These are phyloP conservation scores for Colletes gigas DNA, from an alignment of 1,140 invertebrate species.

Conservation along the genomic window DNA sequence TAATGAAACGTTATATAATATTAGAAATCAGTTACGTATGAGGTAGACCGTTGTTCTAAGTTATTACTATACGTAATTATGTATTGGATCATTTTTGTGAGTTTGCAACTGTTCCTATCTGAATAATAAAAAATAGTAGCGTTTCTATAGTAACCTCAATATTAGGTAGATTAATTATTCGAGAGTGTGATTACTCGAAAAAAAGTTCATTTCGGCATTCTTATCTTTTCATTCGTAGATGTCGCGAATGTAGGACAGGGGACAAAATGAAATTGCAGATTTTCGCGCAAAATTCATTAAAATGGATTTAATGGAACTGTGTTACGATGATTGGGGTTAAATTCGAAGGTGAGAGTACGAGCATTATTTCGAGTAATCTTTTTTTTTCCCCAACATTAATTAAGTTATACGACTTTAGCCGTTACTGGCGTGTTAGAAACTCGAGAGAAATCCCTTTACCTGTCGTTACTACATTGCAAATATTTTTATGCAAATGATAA, in stretches of 20 bases:
- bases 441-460: not conserved
- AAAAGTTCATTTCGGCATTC: too few species aligned
- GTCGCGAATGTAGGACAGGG: not conserved
- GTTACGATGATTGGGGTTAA: conserved; percentile 1
- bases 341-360: conserved; percentile 9
- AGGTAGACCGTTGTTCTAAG: not conserved
- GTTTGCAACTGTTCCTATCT: too few species aligned
- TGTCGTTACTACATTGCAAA: not conserved
- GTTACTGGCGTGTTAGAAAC: conserved; percentile 16
- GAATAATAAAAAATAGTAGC: too few species aligned
- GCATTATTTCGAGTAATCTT: conserved; percentile 3
- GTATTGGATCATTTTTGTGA: too few species aligned
- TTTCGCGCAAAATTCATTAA: too few species aligned
- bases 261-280: not conserved
- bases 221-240: not conserved
- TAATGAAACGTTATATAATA: not conserved
- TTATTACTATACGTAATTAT: too few species aligned
- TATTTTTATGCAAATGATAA: not conserved
- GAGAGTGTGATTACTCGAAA: too few species aligned
- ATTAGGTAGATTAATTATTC: too few species aligned
- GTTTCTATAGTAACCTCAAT: too few species aligned
- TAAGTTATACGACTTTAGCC: conserved; percentile 16
- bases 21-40: not conserved
- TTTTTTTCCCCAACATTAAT: not conserved
- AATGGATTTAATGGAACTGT: not conserved